Evolutionary conservation across 2,888 invertebrate genomes (phyloP).

Genomic region (Catocala sponsa): DNA sequence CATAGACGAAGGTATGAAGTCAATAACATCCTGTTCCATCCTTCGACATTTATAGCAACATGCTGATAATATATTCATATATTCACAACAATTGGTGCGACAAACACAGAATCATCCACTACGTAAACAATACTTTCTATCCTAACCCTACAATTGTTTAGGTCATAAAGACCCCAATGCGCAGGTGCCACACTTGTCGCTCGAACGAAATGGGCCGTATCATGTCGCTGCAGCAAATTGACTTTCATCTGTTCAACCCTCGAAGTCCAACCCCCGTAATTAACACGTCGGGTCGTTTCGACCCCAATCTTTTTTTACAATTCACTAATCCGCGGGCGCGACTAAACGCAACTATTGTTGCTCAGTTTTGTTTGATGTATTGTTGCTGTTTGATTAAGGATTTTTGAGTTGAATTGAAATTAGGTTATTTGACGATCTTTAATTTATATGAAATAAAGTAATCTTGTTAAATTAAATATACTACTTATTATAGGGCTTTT

Average conservation of each 20-base stretch:
- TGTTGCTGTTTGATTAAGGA: slow-evolving; percentile 58
- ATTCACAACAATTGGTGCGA: slow-evolving; percentile 14
- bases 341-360: slow-evolving; percentile 78
- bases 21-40: neutral
- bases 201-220: slow-evolving; percentile 89
- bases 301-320: slow-evolving; percentile 85
- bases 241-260: slow-evolving; percentile 87
- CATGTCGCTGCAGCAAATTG: slow-evolving; percentile 91
- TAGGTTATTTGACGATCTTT: slow-evolving; percentile 36
- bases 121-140: slow-evolving; percentile 48
- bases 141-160: slow-evolving; percentile 63
- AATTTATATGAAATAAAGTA: neutral
- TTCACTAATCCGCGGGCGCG: slow-evolving; percentile 86
- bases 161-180: slow-evolving; percentile 77
- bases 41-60: neutral
- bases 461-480: too few species aligned
- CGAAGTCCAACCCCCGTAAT: slow-evolving; percentile 85
- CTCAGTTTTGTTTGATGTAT: slow-evolving; percentile 68
- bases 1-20: too few species aligned
- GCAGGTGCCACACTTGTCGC: slow-evolving; percentile 87
- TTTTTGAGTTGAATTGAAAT: slow-evolving; percentile 46
- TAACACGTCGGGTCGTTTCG: slow-evolving; percentile 84
- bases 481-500: too few species aligned
- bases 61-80: slow-evolving; percentile 15
- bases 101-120: slow-evolving; percentile 32